Evolutionary conservation across 2,113 vertebrate species (phyloP), one percentile per base, ranked within the genome.

Genomic region (Pachypanchax playfairii): DNA sequence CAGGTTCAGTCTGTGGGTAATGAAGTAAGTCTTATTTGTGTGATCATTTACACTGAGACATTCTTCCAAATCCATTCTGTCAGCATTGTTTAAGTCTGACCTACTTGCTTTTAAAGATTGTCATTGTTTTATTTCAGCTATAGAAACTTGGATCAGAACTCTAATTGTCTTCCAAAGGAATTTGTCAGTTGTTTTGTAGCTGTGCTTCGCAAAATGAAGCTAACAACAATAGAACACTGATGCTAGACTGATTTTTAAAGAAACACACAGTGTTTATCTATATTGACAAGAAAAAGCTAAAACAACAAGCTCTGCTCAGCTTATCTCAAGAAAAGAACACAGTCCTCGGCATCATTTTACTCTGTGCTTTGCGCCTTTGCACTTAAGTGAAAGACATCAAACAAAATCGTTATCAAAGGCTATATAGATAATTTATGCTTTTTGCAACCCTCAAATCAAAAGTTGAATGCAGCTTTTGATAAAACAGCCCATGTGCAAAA

Each of bases 341-440:
- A 46, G 25, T 15, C 8, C 28, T 35, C 21, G 11, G 13, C 6
- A 26, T 21, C 22, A 26, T 20, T 10, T 68, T 33, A 51, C 22
- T 44, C 13, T 36, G 21, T 51, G 17, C 20, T n/a, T 26, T 9
- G 12, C 39, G 25, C 20, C 43, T 49, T 28, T 43, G 36, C 17
- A 58, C 42, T 67, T 47, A 13, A 59, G 14, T 49, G 36, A 58
- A 46, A 43, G 26, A 28, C 24, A 66, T 51, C 5, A 48, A 55
- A 29, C 6, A 51, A 33, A 11, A 18, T 15, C 5, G 13, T 39
- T 36, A 50, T 69, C 1, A 28, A 53, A 74, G 22, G 42, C 2
- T 35, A 41, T 6, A 17, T 3, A n/a, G 33, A 29, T 4, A 52
- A 42, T n/a, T 25, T 50, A 22, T 33, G 49, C 58, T 50, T 67